phyloP scores from a whole-genome alignment of 2,113 vertebrate species.

The Carassius carassius region DNA sequence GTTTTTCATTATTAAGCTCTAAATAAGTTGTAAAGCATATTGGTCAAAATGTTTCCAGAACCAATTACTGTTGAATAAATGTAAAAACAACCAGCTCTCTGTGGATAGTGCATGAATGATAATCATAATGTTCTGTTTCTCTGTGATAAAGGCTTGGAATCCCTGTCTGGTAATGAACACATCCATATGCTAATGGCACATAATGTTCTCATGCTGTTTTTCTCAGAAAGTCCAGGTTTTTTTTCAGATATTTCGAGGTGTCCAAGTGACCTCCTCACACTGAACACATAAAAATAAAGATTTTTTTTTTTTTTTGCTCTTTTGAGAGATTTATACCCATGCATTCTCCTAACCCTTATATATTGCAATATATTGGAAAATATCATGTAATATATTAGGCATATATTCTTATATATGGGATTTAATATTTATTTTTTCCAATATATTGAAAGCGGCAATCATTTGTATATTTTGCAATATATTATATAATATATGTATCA shows the following conservation, averaged over 20 bases:
- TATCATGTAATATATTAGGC: too few species aligned
- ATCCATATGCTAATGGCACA: not conserved
- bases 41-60: not conserved
- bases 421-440: too few species aligned
- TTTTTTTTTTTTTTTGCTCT: not conserved
- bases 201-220: constrained; percentile 14
- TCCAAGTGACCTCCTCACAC: not conserved
- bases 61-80: not conserved
- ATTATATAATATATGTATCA: too few species aligned
- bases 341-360: not conserved
- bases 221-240: not conserved
- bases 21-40: not conserved
- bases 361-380: too few species aligned
- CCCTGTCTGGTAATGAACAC: not conserved
- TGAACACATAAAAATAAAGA: not conserved
- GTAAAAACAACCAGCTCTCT: not conserved
- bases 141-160: constrained; percentile 2
- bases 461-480: too few species aligned
- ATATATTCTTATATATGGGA: too few species aligned
- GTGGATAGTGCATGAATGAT: not conserved
- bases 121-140: not conserved
- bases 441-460: too few species aligned
- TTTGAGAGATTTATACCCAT: not conserved
- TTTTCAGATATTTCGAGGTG: not conserved
- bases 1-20: not conserved